Evolutionary conservation across 2,888 invertebrate species (phyloP), one percentile per base, ranked within the genome.

Genomic region (Cotesia congregata): DNA sequence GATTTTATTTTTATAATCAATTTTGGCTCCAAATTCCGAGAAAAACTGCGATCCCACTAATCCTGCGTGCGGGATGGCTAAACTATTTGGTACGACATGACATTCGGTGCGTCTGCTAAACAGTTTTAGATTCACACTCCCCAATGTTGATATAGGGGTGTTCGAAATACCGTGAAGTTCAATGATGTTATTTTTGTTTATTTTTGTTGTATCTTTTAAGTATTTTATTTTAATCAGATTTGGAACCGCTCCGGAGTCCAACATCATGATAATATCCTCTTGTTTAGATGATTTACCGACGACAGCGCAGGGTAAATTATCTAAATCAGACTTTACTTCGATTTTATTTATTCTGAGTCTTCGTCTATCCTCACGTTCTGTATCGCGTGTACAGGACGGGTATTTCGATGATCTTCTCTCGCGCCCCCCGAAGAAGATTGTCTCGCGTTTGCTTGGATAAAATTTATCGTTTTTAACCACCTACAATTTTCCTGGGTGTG

Each of bases 31-130:
- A 0, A 0, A 20, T 17, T 15, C 7, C 0, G 62, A 15, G 62
- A n/a, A 62, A 62, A 62, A 62, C 17, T n/a, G 15, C n/a, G 17
- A 62, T n/a, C 62, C 15, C 77, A 78, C 2, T 78, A 79, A 0
- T 72, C 15, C 40, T 79, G 77, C 1, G 77, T 59, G 38, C 71
- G 79, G 1, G 1, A 12, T n/a, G 6, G 12, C 62, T 15, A 62
- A 62, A 17, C 6, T 62, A 62, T 62, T 20, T 0, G 62, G 62
- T 30, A 30, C 30, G 17, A 62, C 17, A 17, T 62, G 62, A 17
- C 62, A 62, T 5, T 12, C 62, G 7, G 62, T 62, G 5, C 17
- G 6, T 15, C 7, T n/a, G 1, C n/a, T 5, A 5, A 62, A 62
- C 1, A n/a, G 1, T 4, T 62, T 62, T 1, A 62, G n/a, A 0